phyloP scores from a whole-genome alignment of 23 tunicate species.

The Trididemnum clinides region DNA sequence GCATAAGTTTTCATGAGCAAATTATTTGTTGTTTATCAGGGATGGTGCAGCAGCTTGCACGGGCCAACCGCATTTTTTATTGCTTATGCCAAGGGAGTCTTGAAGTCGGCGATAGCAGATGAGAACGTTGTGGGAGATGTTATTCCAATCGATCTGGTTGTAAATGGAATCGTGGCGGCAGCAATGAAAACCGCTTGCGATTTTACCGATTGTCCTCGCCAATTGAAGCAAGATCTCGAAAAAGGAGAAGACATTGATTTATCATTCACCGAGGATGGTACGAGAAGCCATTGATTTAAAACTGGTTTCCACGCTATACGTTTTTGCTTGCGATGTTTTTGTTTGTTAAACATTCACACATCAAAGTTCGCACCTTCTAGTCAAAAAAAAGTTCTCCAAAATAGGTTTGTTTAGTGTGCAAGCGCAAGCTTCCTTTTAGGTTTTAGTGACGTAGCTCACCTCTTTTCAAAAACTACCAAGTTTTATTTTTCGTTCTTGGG shows the following conservation, averaged over 20 bases:
- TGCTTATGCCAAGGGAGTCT: constrained; percentile 64
- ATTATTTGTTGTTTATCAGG: constrained; percentile 45
- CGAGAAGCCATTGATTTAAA: too few species aligned
- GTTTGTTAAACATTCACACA: too few species aligned
- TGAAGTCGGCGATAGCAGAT: constrained; percentile 38
- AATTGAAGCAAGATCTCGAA: neutral
- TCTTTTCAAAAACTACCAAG: too few species aligned
- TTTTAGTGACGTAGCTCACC: too few species aligned
- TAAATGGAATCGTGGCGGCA: constrained; percentile 60
- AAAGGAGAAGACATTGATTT: neutral
- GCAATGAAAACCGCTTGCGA: constrained; percentile 63
- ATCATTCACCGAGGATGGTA: constrained; percentile 29
- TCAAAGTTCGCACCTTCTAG: too few species aligned
- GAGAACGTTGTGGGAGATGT: constrained; percentile 57
- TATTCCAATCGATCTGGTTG: constrained; percentile 75
- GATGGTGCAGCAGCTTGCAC: constrained; percentile 68
- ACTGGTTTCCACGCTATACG: too few species aligned
- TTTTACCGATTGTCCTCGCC: neutral
- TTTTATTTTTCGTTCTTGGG: too few species aligned
- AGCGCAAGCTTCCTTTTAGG: too few species aligned
- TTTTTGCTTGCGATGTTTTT: too few species aligned
- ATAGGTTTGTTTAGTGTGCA: too few species aligned
- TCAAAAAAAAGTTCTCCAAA: too few species aligned
- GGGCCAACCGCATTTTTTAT: constrained; percentile 81
- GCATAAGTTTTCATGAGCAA: too few species aligned